phyloP scores from a whole-genome alignment of 2,797 vertebrate species.

The Pristis pectinata region DNA sequence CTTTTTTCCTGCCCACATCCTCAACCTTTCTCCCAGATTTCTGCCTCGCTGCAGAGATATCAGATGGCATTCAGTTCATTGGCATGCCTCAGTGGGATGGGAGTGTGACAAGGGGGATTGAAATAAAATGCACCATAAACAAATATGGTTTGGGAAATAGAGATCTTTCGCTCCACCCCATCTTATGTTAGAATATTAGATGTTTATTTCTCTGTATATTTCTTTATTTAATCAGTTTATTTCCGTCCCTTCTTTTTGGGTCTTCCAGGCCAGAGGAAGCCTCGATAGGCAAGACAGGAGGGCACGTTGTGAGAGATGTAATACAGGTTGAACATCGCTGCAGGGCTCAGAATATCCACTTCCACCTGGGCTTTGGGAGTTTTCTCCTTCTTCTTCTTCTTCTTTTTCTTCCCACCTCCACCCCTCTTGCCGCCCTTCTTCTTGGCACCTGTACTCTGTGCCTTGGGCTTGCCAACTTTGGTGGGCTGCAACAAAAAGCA shows the following conservation, averaged over 20 bases:
- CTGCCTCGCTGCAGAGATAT: not conserved
- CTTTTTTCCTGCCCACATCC: not conserved
- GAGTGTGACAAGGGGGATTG: not conserved
- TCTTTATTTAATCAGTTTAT: not conserved
- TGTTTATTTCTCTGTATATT: conserved; percentile 34
- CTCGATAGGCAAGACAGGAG: conserved; percentile 65
- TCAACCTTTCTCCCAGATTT: not conserved
- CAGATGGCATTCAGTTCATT: not conserved
- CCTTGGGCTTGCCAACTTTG: conserved; percentile 57
- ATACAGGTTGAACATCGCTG: conserved; percentile 73
- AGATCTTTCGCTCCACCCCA: not conserved
- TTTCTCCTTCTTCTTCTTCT: conserved; percentile 56
- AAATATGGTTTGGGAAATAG: too few relatives aligned
- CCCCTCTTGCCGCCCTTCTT: conserved; percentile 47
- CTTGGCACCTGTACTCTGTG: conserved; percentile 49
- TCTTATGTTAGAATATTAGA: not conserved
- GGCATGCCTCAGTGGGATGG: not conserved
- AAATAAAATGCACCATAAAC: not conserved
- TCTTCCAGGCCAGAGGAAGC: conserved; percentile 66
- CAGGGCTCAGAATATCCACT: conserved; percentile 65
- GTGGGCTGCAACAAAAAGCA: conserved; percentile 53
- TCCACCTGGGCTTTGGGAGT: conserved; percentile 42
- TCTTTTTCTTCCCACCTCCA: conserved; percentile 36
- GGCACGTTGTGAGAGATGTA: conserved; percentile 77
- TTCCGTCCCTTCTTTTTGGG: conserved; percentile 62